phyloP scores from a whole-genome alignment of 2,113 vertebrate genomes.

The Girardinichthys multiradiatus region DNA sequence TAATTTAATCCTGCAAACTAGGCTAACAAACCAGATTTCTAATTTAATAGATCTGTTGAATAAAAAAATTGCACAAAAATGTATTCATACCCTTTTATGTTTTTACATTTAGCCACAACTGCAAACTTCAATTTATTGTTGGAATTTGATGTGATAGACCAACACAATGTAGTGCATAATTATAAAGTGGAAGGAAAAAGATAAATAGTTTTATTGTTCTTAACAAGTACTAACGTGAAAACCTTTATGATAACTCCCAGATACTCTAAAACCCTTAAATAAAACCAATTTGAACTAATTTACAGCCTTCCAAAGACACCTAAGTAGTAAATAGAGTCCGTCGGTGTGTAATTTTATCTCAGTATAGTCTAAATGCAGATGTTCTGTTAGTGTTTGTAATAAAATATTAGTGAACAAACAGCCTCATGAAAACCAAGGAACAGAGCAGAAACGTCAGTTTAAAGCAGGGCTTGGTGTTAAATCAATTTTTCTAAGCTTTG shows the following conservation, averaged over 20 bases:
- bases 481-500: not conserved
- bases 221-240: not conserved
- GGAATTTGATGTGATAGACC: not conserved
- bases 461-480: not conserved
- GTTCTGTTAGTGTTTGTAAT: not conserved
- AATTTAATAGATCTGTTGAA: not conserved
- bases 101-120: not conserved
- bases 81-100: not conserved
- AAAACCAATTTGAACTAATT: not conserved
- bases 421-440: too few relatives aligned
- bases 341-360: not conserved
- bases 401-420: not conserved
- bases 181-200: too few relatives aligned
- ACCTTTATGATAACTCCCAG: not conserved
- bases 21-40: constrained; percentile 33
- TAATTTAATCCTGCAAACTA: constrained; percentile 24
- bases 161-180: not conserved
- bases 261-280: too few relatives aligned
- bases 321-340: not conserved
- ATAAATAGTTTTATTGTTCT: too few relatives aligned
- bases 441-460: not conserved
- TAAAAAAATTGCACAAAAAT: not conserved
- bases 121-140: not conserved
- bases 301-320: not conserved
- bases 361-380: too few relatives aligned